phyloP scores from a whole-genome alignment of 2,797 vertebrate species.

The Acrocephalus scirpaceus region DNA sequence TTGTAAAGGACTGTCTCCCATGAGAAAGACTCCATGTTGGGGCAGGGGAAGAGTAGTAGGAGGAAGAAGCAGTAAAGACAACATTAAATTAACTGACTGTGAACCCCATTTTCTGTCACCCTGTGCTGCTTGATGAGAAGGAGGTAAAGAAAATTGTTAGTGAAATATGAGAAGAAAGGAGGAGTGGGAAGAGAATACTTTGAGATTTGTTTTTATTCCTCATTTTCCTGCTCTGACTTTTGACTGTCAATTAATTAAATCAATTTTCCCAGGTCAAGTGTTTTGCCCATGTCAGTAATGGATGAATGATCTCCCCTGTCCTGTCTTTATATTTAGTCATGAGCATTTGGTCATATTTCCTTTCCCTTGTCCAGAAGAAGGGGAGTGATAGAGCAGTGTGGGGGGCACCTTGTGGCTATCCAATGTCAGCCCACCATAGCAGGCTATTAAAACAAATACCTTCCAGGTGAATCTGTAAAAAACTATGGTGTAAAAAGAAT shows the following conservation, averaged over 20 bases:
- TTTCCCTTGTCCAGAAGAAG: background rate
- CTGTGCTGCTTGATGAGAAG: accelerated
- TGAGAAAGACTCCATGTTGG: background rate
- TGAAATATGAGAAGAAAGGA: background rate
- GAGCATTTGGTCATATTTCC: background rate
- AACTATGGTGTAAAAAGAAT: background rate
- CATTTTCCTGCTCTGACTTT: background rate
- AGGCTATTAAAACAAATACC: background rate
- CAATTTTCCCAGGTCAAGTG: background rate
- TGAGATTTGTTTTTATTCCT: background rate
- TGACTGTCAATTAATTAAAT: background rate
- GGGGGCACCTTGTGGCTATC: background rate
- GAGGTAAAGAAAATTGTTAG: background rate
- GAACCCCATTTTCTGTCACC: accelerated
- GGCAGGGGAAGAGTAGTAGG: background rate
- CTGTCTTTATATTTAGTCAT: background rate
- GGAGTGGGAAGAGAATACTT: background rate
- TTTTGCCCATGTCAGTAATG: background rate
- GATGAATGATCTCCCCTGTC: background rate
- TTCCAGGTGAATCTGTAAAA: background rate
- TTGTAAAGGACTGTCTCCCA: background rate
- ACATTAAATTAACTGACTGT: background rate
- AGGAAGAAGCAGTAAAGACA: background rate
- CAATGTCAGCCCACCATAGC: background rate
- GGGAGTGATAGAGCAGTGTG: background rate